Evolutionary conservation across 92 coral and sea anemone genomes (phyloP).

Genomic region (Desmophyllum pertusum): DNA sequence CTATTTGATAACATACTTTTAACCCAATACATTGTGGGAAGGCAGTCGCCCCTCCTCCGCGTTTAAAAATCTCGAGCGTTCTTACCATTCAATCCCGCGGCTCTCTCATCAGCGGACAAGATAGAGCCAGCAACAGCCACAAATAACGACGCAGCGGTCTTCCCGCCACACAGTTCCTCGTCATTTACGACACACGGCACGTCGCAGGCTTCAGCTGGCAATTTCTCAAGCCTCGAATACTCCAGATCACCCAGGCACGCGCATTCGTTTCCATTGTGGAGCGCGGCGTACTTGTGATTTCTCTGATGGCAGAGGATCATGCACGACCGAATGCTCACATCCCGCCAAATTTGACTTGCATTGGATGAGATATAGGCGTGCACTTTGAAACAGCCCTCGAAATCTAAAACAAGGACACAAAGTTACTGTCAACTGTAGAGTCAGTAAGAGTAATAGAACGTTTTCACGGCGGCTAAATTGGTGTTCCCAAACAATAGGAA

Average conservation of each 20-base stretch:
- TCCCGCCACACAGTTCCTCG: slow-evolving; percentile 76
- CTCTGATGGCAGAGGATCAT: slow-evolving; percentile 74
- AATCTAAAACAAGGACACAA: slow-evolving; percentile 44
- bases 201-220: slow-evolving; percentile 56
- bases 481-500: too few species aligned
- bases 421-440: neutral
- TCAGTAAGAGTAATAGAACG: too few species aligned
- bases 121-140: slow-evolving; percentile 52
- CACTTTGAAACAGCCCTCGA: slow-evolving; percentile 73
- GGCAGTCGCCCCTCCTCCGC: too few species aligned
- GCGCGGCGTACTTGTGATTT: slow-evolving; percentile 54
- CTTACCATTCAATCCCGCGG: slow-evolving; percentile 31
- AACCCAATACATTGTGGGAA: too few species aligned
- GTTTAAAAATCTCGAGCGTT: neutral
- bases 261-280: slow-evolving; percentile 80
- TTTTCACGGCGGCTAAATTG: too few species aligned
- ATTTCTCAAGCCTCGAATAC: slow-evolving; percentile 48
- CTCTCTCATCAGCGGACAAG: slow-evolving; percentile 36
- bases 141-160: slow-evolving; percentile 64
- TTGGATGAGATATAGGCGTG: slow-evolving; percentile 74
- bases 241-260: slow-evolving; percentile 62
- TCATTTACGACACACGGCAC: slow-evolving; percentile 51
- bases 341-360: slow-evolving; percentile 66
- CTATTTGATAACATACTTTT: too few species aligned
- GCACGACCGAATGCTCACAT: slow-evolving; percentile 73